A percentile compares a stretch with the other conserved stretches of the same genome.
Evolutionary conservation across 2,888 invertebrate species (phyloP).

Genomic region (Nephrotoma flavescens): DNA sequence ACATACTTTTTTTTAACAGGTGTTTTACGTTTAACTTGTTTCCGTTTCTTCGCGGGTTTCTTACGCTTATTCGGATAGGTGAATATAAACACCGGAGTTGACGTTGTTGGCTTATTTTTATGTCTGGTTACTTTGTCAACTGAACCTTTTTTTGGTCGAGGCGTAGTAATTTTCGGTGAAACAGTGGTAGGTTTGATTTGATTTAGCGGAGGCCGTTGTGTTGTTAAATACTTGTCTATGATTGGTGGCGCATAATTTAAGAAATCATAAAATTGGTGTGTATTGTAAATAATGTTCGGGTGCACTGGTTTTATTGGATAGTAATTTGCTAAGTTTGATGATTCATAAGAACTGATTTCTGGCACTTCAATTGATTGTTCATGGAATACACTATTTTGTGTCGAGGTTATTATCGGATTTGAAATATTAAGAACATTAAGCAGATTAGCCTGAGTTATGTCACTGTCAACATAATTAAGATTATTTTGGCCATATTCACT

Average conservation of each 20-base stretch:
- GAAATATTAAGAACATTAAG: neutral
- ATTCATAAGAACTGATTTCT: neutral
- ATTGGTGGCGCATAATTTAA: neutral
- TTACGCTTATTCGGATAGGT: neutral
- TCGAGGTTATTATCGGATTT: neutral
- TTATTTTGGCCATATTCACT: neutral
- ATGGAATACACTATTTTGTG: neutral
- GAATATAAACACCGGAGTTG: neutral
- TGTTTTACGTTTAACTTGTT: neutral
- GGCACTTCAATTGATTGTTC: neutral
- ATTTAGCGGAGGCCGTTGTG: neutral
- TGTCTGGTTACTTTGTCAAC: neutral
- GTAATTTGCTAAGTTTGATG: neutral
- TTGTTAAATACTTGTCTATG: neutral
- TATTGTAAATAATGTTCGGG: neutral
- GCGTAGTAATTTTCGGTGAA: neutral
- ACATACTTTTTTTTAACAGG: neutral
- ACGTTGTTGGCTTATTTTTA: neutral
- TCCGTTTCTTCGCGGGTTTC: neutral
- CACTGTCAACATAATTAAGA: neutral
- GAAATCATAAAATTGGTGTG: neutral
- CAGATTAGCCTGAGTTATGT: neutral
- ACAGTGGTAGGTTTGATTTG: neutral
- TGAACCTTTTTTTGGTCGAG: neutral
- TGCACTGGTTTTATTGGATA: neutral